A percentile compares a stretch with the other conserved stretches of the same genome.
These are phyloP conservation scores for Acropternis orthonyx DNA, from an alignment of 2,797 vertebrate genomes.

Conservation along the genomic window DNA sequence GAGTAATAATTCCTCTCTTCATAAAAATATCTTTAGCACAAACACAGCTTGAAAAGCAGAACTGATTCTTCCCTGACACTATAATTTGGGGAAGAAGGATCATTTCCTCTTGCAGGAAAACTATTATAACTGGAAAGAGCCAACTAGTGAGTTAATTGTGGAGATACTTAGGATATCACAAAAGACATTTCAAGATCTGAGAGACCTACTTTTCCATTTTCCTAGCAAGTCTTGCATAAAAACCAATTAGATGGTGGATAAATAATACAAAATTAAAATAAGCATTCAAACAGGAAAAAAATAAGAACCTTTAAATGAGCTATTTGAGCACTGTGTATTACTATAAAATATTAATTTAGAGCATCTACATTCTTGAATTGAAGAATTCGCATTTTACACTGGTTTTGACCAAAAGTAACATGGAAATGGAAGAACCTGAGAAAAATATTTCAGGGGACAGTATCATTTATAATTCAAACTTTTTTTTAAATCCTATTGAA, in stretches of 20 bases:
- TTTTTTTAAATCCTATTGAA: neutral
- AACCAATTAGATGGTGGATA: neutral
- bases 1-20: neutral
- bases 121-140: neutral
- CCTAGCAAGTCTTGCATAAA: neutral
- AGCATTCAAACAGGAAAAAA: neutral
- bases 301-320: neutral
- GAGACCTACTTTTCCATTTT: neutral
- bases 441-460: neutral
- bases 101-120: constrained; percentile 39
- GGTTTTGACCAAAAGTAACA: neutral
- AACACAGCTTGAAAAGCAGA: constrained; percentile 15
- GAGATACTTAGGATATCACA: neutral
- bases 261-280: neutral
- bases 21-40: neutral
- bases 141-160: neutral
- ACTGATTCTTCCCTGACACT: neutral
- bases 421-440: neutral
- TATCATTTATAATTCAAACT: neutral
- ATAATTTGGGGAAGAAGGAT: neutral
- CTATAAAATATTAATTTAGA: neutral
- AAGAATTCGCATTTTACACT: neutral
- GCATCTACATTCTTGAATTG: neutral
- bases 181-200: neutral
- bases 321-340: neutral